Evolutionary conservation across 2,888 invertebrate genomes (phyloP).

Genomic region (Ditula angustiorana): DNA sequence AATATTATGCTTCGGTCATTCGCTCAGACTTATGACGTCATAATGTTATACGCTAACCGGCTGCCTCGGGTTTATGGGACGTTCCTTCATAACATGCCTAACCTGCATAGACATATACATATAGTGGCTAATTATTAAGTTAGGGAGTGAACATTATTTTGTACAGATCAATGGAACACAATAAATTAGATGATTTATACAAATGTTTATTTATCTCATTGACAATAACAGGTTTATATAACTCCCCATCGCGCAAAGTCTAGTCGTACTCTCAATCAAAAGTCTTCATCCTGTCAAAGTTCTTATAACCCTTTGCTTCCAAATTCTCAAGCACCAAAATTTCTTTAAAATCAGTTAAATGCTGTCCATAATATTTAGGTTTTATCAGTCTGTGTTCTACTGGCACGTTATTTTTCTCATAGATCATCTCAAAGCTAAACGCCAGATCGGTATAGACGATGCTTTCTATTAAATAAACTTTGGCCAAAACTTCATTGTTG

Average conservation of each 20-base stretch:
- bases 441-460: slow-evolving; percentile 17
- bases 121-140: no score
- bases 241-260: no score
- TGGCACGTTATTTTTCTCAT: slow-evolving; percentile 38
- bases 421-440: slow-evolving; percentile 27
- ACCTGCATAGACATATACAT: no score
- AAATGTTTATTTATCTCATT: no score
- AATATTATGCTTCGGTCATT: slow-evolving; percentile 1
- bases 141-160: no score
- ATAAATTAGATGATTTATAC: no score
- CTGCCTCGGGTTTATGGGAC: no score
- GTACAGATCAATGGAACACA: no score
- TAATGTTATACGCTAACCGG: no score
- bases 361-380: slow-evolving; percentile 31
- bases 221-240: no score
- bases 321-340: slow-evolving; percentile 39
- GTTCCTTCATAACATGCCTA: no score
- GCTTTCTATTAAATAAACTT: slow-evolving; percentile 9
- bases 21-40: neutral
- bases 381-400: slow-evolving; percentile 26
- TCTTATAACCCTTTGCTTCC: slow-evolving; percentile 18
- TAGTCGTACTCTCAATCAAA: slow-evolving; percentile 38
- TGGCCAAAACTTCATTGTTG: neutral
- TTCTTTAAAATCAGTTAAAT: slow-evolving; percentile 19
- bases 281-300: slow-evolving; percentile 35